Base-by-base conservation (phyloP, 2,888 invertebrate species). In the Gryllus longicercus region DNA sequence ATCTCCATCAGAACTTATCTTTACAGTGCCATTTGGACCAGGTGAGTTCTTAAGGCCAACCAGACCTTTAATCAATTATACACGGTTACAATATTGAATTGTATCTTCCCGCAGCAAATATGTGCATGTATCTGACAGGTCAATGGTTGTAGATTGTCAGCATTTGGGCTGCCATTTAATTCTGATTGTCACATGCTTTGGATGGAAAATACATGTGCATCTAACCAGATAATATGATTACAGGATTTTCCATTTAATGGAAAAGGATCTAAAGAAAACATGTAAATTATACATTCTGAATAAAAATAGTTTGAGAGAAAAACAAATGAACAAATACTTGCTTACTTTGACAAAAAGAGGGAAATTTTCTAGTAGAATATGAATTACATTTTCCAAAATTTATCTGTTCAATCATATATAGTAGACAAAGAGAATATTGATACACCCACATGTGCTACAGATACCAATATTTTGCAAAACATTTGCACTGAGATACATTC, bases 361-460 rank as follows among this genome's bases (percentile, higher is more conserved):
- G 38, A 5, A 38, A 38, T 0, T 38, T 38, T 38, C 38, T 38
- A 5, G 5, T 38, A 38, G 38, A 38, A 38, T 38, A 8, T 38
- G 38, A 8, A 38, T 38, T 38, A 38, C 8, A 38, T 38, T 38
- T 38, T 38, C 38, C 38, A 38, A 38, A 38, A 38, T 38, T 38
- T 38, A 8, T 8, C 38, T 8, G 38, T 38, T 38, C 8, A 38
- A 5, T 5, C 5, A 8, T 38, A 38, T 38, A 38, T 1, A 38
- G 8, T 38, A 38, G 38, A 38, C 8, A 8, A 38, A 38, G 38
- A 38, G 38, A 38, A 38, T 38, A 8, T 63, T 63, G 63, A 63
- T 63, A 63, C 63, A 63, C 63, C 63, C 63, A 63, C 63, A 63
- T 63, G 63, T 63, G 63, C 63, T 63, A 63, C 63, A 63, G 14